Base-by-base conservation (phyloP, 2,888 invertebrate species). In the Drosophila flavopinicola region DNA sequence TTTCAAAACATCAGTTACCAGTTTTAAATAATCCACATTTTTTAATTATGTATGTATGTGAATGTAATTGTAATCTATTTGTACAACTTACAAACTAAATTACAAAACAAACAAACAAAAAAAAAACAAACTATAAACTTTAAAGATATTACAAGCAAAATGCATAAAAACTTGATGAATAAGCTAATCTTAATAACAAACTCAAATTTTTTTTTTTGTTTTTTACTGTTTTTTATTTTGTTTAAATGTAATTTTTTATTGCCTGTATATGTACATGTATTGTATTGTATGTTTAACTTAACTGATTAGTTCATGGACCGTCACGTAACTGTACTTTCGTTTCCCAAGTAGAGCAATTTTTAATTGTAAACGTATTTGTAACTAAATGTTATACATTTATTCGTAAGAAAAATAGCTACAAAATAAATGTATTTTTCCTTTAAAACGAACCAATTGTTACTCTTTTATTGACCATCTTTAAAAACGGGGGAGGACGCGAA, bases 351-450 rank as follows among this genome's bases (percentile, higher is more conserved):
- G 88, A 78, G 78, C 63, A 84, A 88, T 88, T 88, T 86, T 78
- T 75, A 85, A 84, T 80, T 78, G 84, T 84, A 84, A 74, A 84
- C 84, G 79, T 85, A 78, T 78, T 79, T 87, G 75, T 88, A 87
- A 85, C 73, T 83, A 78, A 85, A 87, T 86, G 83, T 85, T 87
- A 87, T 85, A 73, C 78, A 82, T 87, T 85, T 86, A 86, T 69
- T 82, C 68, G 58, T 86, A 80, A 80, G 86, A 79, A 73, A 80
- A 60, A 68, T 78, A 73, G 74, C 75, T 80, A 85, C 78, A 75
- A 87, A 86, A 88, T 86, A 88, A 88, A 86, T 86, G 87, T 85
- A 86, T 83, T 87, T 86, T 86, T 87, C 88, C 88, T 88, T 85
- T 83, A 84, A 73, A 25, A 56, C n/a, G n/a, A n/a, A n/a, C n/a